These are phyloP conservation scores for Rhinolophus sinicus DNA, from an alignment of 2,113 vertebrate species.

Conservation along the genomic window DNA sequence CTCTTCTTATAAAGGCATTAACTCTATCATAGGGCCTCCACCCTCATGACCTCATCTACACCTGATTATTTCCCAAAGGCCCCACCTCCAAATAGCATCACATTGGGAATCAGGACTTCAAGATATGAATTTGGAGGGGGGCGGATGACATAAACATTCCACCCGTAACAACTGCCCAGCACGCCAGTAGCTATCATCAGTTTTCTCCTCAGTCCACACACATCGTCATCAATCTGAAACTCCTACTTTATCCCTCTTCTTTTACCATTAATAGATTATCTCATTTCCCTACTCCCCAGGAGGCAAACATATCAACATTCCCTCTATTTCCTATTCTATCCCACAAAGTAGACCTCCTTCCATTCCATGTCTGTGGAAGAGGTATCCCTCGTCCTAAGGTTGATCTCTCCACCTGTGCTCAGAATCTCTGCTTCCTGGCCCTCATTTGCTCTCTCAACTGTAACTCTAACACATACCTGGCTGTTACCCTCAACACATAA, in stretches of 20 bases:
- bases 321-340: neutral
- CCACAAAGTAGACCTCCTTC: neutral
- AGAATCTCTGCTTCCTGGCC: neutral
- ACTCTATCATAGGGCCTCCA: neutral
- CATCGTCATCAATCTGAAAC: neutral
- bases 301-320: neutral
- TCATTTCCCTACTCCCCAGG: neutral
- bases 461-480: neutral
- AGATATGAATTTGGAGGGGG: neutral
- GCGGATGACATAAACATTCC: neutral
- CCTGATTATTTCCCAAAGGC: neutral
- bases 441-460: neutral
- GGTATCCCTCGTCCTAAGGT: neutral
- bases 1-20: neutral
- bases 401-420: neutral
- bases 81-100: neutral
- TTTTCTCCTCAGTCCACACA: slow-evolving; percentile 7
- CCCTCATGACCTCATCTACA: neutral
- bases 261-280: neutral
- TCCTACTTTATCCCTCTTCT: neutral
- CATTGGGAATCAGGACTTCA: neutral
- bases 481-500: neutral
- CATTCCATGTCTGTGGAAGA: neutral
- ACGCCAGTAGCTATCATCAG: neutral
- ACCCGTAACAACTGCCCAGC: neutral